Evolutionary conservation across 2,113 vertebrate species (phyloP), one percentile per base, ranked within the genome.

Genomic region (Python bivittatus): DNA sequence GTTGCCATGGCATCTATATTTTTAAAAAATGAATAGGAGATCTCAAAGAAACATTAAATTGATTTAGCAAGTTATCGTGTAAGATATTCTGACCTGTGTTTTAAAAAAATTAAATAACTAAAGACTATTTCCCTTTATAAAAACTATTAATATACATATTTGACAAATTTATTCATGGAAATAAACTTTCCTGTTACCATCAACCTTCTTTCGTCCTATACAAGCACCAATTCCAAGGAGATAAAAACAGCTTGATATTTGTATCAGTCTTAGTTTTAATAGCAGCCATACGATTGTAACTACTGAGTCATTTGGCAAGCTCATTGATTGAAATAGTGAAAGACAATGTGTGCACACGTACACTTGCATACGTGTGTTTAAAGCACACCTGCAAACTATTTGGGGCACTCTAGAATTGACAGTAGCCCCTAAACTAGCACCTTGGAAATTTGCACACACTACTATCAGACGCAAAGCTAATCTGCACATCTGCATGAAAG

Each of bases 1-100:
- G 96, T 97, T 97, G 96, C 96, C 95, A 97, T 97, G 95, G 96
- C 96, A 97, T 96, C 95, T 96, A 93, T 96, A 95, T 95, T 97
- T 96, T 97, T 97, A 95, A 94, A 97, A 96, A 86, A 93, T 96
- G 95, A 96, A 96, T 96, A 95, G 96, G 95, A 96, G 96, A 96
- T 95, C 97, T 96, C 93, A 96, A 97, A 97, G 96, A 96, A 97
- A 95, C 94, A 96, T 96, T 96, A 97, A 96, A 97, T 96, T 93
- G 92, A 97, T 97, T 96, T 96, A 96, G 96, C 94, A 96, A 96
- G 96, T 97, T 97, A 95, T 95, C 96, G 96, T 95, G 96, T 97
- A 97, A 97, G 96, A 96, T 96, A 96, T 93, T 93, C 93, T 94
- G 87, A 92, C 92, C 95, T 90, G 93, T 92, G 94, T 95, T 79